These are phyloP conservation scores for Probaryconus sp. DNA, from an alignment of 1,140 invertebrate species.

Conservation along the genomic window DNA sequence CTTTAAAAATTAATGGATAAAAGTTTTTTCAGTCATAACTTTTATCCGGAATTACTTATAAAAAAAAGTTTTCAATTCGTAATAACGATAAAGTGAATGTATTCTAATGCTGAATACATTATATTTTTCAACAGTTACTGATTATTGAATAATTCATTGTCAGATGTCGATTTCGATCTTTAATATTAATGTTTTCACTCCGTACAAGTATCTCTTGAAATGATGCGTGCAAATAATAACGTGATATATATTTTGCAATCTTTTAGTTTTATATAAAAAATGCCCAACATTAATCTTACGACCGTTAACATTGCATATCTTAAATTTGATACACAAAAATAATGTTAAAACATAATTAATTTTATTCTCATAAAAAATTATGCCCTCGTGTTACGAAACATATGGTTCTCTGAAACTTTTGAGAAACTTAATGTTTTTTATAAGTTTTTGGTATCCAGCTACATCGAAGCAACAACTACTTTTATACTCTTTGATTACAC, in stretches of 20 bases:
- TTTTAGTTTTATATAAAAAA: constrained; percentile 6
- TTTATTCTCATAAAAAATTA: constrained; percentile 5
- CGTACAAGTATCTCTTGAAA: constrained; percentile 18
- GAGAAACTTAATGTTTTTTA: constrained; percentile 17
- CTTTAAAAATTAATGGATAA: too few species aligned
- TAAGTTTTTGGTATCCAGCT: constrained; percentile 40
- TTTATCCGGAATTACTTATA: too few species aligned
- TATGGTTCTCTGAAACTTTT: constrained; percentile 42
- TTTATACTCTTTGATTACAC: not conserved
- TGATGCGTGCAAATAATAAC: constrained; percentile 33
- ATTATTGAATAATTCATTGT: constrained; percentile 1
- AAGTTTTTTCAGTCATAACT: too few species aligned
- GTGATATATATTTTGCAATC: constrained; percentile 14
- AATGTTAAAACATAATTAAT: not conserved
- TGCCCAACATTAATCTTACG: not conserved
- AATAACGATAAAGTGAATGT: too few species aligned
- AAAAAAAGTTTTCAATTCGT: too few species aligned
- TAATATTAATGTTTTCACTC: constrained; percentile 27
- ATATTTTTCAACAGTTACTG: not conserved
- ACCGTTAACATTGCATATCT: too few species aligned
- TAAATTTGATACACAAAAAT: too few species aligned
- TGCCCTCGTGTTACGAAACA: constrained; percentile 32
- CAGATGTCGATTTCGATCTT: not conserved
- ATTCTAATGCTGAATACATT: too few species aligned
- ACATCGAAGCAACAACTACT: constrained; percentile 9